Evolutionary conservation across 2,888 invertebrate species (phyloP).

Genomic region (Polydrusus pterygomalis): DNA sequence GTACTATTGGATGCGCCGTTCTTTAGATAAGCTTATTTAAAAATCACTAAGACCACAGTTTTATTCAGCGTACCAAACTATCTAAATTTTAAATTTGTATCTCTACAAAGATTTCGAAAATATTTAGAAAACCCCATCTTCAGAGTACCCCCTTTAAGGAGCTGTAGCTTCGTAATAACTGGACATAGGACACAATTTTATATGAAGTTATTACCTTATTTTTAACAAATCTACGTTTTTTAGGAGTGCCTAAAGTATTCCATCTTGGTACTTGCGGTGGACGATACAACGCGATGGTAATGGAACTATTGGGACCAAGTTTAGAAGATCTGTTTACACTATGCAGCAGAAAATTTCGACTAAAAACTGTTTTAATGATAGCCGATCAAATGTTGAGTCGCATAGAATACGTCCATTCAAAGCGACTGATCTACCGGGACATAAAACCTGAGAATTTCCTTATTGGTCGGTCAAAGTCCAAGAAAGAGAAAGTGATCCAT

Average conservation of each 20-base stretch:
- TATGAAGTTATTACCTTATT: too few relatives aligned
- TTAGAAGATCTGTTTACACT: slow-evolving; percentile 84
- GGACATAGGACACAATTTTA: too few relatives aligned
- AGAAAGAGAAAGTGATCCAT: slow-evolving; percentile 98
- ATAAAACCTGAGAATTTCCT: slow-evolving; percentile 99
- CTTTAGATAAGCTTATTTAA: too few relatives aligned
- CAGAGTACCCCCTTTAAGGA: too few relatives aligned
- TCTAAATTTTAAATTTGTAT: too few relatives aligned
- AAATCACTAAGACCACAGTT: too few relatives aligned
- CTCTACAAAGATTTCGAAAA: too few relatives aligned
- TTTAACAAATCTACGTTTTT: too few relatives aligned
- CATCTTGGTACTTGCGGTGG: slow-evolving; percentile 84
- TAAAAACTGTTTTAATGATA: slow-evolving; percentile 84
- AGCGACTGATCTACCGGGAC: slow-evolving; percentile 99
- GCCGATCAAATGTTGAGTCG: slow-evolving; percentile 88
- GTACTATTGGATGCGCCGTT: too few relatives aligned
- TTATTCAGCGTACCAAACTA: too few relatives aligned
- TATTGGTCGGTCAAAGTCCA: slow-evolving; percentile 97
- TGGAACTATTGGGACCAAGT: slow-evolving; percentile 83
- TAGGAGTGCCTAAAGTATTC: slow-evolving; percentile 82
- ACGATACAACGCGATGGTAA: slow-evolving; percentile 83
- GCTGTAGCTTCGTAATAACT: too few relatives aligned
- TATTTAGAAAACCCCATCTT: too few relatives aligned
- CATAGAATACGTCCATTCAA: slow-evolving; percentile 99
- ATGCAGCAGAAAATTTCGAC: slow-evolving; percentile 81